Conservation (phyloP, 2,888 invertebrate species). For the Caenorhabditis afra region DNA sequence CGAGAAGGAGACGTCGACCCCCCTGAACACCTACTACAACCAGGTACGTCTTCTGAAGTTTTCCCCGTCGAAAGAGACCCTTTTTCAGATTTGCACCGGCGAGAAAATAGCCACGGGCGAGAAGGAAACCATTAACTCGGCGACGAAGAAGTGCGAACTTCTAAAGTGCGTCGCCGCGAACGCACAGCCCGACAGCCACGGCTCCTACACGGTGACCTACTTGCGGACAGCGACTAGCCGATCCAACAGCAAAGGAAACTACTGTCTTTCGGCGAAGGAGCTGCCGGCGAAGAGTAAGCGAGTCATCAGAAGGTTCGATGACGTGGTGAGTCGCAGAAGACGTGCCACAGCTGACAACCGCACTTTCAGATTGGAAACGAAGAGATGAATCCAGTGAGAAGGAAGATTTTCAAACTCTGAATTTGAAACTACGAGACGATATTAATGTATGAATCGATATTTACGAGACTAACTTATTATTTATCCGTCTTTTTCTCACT, state of each 20-base stretch:
- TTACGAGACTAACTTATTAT: slow-evolving; percentile 18
- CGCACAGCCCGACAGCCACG: slow-evolving; percentile 49
- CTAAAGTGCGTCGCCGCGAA: slow-evolving; percentile 58
- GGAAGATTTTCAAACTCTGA: slow-evolving; percentile 51
- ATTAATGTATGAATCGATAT: background rate
- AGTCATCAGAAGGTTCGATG: slow-evolving; percentile 52
- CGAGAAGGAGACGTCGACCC: slow-evolving; percentile 23
- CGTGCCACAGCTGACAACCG: background rate
- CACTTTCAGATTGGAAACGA: slow-evolving; percentile 30
- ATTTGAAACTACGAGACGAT: background rate
- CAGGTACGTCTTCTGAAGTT: slow-evolving; percentile 12
- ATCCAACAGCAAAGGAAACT: slow-evolving; percentile 53
- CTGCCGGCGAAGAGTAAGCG: slow-evolving; percentile 55
- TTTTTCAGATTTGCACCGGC: slow-evolving; percentile 36
- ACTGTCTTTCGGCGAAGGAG: slow-evolving; percentile 47
- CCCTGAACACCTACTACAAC: slow-evolving; percentile 56
- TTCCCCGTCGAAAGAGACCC: background rate
- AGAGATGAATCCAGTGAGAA: slow-evolving; percentile 33
- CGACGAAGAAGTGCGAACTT: slow-evolving; percentile 49
- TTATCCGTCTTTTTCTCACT: slow-evolving; percentile 8
- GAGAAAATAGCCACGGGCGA: slow-evolving; percentile 51
- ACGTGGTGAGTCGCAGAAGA: slow-evolving; percentile 24
- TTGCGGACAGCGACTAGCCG: slow-evolving; percentile 30
- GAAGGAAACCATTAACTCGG: slow-evolving; percentile 57
- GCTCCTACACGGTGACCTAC: slow-evolving; percentile 55